Percentiles rank a stretch among this genome's conserved stretches.
phyloP scores from a whole-genome alignment of 2,888 invertebrate genomes.

The Sphinx pinastri region DNA sequence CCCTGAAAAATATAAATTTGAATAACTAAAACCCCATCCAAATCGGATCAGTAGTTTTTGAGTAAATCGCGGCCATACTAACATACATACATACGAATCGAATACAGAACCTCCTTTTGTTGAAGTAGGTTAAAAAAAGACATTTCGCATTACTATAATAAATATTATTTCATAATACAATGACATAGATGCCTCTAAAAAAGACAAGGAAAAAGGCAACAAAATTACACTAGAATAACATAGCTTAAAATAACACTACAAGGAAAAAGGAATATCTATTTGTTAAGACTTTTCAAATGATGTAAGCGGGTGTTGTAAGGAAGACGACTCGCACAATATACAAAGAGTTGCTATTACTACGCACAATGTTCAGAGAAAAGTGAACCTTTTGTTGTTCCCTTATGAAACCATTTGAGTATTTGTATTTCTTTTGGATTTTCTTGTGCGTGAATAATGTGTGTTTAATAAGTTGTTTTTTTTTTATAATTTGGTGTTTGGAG shows the following conservation, averaged over 20 bases:
- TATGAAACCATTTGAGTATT: neutral
- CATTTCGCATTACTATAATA: no score
- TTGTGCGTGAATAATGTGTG: neutral
- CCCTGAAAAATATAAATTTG: no score
- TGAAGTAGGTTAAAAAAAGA: no score
- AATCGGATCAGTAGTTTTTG: no score
- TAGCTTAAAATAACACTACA: neutral
- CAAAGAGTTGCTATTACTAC: conserved; percentile 6
- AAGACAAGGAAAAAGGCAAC: neutral
- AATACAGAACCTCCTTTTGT: no score
- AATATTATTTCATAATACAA: no score
- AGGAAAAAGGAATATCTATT: neutral
- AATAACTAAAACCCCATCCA: no score
- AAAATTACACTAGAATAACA: neutral
- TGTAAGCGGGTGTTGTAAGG: neutral
- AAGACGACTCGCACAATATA: neutral
- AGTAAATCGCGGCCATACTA: no score
- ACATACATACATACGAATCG: no score
- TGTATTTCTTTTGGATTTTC: neutral
- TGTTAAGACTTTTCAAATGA: neutral
- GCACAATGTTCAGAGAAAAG: neutral
- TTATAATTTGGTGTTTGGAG: neutral
- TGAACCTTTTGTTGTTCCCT: neutral
- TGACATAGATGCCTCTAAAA: neutral
- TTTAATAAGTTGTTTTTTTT: neutral